Percentiles rank a stretch among this genome's conserved stretches.
phyloP scores from a whole-genome alignment of 2,113 vertebrate genomes.

The Grus americana region DNA sequence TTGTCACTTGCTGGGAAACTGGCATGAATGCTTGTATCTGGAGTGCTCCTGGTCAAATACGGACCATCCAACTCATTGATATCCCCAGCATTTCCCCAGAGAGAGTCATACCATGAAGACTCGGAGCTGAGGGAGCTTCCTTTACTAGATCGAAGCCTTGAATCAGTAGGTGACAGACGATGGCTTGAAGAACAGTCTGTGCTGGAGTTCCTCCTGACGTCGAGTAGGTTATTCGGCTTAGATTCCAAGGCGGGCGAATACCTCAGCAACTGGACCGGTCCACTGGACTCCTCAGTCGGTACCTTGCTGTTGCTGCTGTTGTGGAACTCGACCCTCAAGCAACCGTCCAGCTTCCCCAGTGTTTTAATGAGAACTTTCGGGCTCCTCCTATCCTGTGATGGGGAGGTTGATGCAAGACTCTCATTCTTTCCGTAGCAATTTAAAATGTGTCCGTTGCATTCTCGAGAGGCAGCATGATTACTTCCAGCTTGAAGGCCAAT shows the following conservation, averaged over 20 bases:
- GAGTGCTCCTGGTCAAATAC: conserved; percentile 68
- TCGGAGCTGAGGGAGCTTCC: conserved; percentile 93
- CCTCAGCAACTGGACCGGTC: conserved; percentile 88
- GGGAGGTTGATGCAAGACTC: conserved; percentile 47
- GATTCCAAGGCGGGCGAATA: conserved; percentile 85
- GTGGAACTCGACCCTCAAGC: conserved; percentile 92
- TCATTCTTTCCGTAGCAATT: conserved; percentile 74
- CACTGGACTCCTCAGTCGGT: conserved; percentile 72
- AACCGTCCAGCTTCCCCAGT: conserved; percentile 84
- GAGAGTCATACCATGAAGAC: conserved; percentile 94
- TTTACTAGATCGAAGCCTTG: conserved; percentile 88
- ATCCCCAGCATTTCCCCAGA: conserved; percentile 86
- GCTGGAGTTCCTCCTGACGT: conserved; percentile 66
- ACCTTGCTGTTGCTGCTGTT: conserved; percentile 72
- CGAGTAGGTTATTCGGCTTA: conserved; percentile 62
- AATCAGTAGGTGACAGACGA: conserved; percentile 71
- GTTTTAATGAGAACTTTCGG: conserved; percentile 94
- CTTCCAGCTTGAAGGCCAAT: conserved; percentile 70
- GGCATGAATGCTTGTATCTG: conserved; percentile 68
- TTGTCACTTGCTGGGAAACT: conserved; percentile 67
- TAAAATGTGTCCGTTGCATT: conserved; percentile 75
- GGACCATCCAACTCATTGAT: conserved; percentile 80
- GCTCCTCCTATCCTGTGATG: conserved; percentile 82
- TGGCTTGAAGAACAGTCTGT: conserved; percentile 66
- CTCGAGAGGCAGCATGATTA: conserved; percentile 46